These are phyloP conservation scores for Nasonia vitripennis DNA, from an alignment of 1,140 invertebrate species.

Conservation along the genomic window DNA sequence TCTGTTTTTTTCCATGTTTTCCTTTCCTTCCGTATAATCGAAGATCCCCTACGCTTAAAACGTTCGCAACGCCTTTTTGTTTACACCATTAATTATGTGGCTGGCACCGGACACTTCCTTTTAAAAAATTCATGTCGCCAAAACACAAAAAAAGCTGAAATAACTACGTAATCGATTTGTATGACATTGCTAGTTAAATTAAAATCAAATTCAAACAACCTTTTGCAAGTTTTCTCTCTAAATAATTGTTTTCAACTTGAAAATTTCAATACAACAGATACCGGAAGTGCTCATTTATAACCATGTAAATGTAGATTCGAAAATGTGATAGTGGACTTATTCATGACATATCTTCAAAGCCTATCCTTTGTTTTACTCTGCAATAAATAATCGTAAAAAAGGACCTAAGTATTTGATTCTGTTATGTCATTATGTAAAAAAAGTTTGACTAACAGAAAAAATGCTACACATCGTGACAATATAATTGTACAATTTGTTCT, in stretches of 20 bases:
- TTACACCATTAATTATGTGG: conserved; percentile 60
- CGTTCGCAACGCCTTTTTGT: conserved; percentile 62
- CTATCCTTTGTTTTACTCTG: conserved; percentile 1
- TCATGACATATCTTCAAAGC: neutral
- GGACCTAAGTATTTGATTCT: neutral
- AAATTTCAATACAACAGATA: neutral
- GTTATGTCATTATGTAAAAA: conserved; percentile 26
- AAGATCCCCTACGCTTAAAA: conserved; percentile 65
- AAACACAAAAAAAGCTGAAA: neutral
- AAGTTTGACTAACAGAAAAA: conserved; percentile 36
- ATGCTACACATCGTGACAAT: conserved; percentile 12
- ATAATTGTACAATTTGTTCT: conserved; percentile 27
- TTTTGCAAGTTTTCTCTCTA: neutral
- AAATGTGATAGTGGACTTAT: conserved; percentile 12
- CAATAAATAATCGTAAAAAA: conserved; percentile 44
- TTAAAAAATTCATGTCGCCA: conserved; percentile 21
- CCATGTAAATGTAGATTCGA: neutral
- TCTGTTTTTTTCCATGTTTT: conserved; percentile 67
- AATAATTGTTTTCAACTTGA: conserved; percentile 12
- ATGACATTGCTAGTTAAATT: conserved; percentile 9
- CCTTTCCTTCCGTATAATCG: conserved; percentile 57
- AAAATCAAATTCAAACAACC: conserved; percentile 30
- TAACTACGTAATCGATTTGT: conserved; percentile 16
- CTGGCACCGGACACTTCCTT: conserved; percentile 61
- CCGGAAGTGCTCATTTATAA: neutral